A percentile compares a stretch with the other conserved stretches of the same genome.
phyloP scores from a whole-genome alignment of 2,113 vertebrate species.

The Morphnarchus princeps region DNA sequence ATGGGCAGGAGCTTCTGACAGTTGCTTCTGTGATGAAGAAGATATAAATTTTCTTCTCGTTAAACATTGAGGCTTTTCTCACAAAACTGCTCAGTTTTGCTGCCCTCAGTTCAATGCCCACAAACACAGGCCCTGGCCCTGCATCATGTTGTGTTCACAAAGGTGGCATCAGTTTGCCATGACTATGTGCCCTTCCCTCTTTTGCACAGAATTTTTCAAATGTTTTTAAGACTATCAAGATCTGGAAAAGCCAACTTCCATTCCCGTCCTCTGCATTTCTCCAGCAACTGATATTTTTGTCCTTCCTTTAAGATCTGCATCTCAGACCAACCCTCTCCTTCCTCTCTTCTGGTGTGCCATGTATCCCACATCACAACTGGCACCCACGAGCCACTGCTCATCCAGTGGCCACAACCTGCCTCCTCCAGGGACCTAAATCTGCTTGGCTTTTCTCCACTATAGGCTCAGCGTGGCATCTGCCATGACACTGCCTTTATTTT shows the following conservation, averaged over 20 bases:
- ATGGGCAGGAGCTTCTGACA: neutral
- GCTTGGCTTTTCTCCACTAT: accelerated
- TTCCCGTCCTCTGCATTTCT: neutral
- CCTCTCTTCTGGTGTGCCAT: neutral
- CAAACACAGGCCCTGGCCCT: neutral
- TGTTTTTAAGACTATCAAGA: neutral
- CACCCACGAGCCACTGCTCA: accelerated
- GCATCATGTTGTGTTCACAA: accelerated
- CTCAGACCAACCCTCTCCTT: neutral
- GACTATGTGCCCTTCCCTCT: neutral
- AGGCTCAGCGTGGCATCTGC: neutral
- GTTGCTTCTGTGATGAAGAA: neutral
- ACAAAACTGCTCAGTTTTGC: neutral
- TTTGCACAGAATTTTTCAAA: neutral
- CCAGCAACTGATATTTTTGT: neutral
- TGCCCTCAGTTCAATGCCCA: neutral
- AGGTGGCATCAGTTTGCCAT: neutral
- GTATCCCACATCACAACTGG: neutral
- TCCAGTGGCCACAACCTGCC: neutral
- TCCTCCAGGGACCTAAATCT: neutral
- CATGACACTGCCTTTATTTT: neutral
- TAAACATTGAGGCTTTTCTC: neutral
- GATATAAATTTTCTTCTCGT: neutral
- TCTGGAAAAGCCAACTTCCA: neutral
- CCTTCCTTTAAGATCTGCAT: neutral